phyloP scores from a whole-genome alignment of 2,113 vertebrate species.

The Cyanoliseus patagonus region DNA sequence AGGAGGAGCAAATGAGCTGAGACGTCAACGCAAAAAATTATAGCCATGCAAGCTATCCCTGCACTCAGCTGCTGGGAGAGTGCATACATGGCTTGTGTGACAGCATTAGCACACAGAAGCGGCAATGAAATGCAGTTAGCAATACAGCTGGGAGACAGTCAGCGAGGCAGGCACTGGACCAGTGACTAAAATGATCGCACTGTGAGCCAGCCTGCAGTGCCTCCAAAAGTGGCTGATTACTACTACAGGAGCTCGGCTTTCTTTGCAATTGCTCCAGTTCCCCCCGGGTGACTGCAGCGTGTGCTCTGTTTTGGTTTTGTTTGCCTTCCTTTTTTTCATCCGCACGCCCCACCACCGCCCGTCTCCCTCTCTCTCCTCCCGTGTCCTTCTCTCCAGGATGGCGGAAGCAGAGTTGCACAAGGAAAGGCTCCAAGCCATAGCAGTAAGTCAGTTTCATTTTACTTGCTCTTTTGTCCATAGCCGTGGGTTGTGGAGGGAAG shows the following conservation, averaged over 20 bases:
- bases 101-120: constrained; percentile 74
- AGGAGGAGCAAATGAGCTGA: constrained; percentile 79
- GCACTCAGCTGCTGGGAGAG: constrained; percentile 79
- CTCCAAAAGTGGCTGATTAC: constrained; percentile 71
- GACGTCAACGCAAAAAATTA: constrained; percentile 74
- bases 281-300: constrained; percentile 68
- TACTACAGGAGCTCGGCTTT: constrained; percentile 34
- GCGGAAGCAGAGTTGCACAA: constrained; percentile 96
- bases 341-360: neutral
- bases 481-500: neutral
- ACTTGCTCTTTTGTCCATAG: constrained; percentile 62
- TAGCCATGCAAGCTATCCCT: constrained; percentile 71
- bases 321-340: neutral
- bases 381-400: constrained; percentile 89
- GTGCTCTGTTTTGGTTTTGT: neutral
- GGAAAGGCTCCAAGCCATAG: constrained; percentile 96
- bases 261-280: constrained; percentile 29
- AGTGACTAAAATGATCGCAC: constrained; percentile 80
- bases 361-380: constrained; percentile 47
- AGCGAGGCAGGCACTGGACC: constrained; percentile 76
- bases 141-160: constrained; percentile 76
- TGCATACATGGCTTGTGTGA: constrained; percentile 84
- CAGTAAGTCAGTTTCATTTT: constrained; percentile 88
- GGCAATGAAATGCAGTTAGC: constrained; percentile 73
- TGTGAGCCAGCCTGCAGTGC: constrained; percentile 65